Conservation (phyloP, 2,888 invertebrate species). For the Fissipunctia ypsillon region DNA sequence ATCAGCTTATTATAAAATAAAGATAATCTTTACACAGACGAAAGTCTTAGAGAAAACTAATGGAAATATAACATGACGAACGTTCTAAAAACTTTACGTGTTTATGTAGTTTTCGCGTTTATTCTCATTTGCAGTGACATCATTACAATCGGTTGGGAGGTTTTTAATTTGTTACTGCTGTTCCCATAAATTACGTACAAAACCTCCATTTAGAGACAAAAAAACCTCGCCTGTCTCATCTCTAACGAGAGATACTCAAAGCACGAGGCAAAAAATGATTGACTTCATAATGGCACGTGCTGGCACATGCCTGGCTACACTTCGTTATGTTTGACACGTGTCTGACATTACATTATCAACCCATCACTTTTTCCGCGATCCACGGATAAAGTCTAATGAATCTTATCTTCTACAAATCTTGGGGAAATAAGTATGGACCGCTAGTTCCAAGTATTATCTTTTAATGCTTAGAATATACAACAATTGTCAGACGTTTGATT, state of each 20-base stretch:
- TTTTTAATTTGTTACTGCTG: not conserved
- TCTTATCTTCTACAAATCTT: slow-evolving; percentile 8
- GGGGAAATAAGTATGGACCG: slow-evolving; percentile 5
- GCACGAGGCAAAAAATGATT: slow-evolving; percentile 40
- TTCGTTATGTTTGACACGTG: slow-evolving; percentile 24
- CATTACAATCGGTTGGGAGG: not conserved
- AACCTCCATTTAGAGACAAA: not conserved
- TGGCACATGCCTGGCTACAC: slow-evolving; percentile 19
- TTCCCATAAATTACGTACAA: slow-evolving; percentile 7
- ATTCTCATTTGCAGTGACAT: not conserved
- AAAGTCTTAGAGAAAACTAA: slow-evolving; percentile 17
- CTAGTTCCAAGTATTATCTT: too few species aligned
- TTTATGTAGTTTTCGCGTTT: not conserved
- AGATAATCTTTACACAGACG: not conserved
- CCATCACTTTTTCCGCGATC: slow-evolving; percentile 29
- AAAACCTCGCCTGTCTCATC: slow-evolving; percentile 12
- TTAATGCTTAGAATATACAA: too few species aligned
- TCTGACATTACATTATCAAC: slow-evolving; percentile 30
- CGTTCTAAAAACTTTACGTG: slow-evolving; percentile 18
- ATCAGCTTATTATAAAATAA: slow-evolving; percentile 12
- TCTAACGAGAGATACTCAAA: slow-evolving; percentile 10
- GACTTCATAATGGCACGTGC: slow-evolving; percentile 34
- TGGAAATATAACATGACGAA: not conserved
- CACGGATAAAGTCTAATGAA: slow-evolving; percentile 13
- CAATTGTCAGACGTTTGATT: too few species aligned